Evolutionary conservation across 2,797 vertebrate species (phyloP), one percentile per base, ranked within the genome.

Genomic region (Bradypodion pumilum): DNA sequence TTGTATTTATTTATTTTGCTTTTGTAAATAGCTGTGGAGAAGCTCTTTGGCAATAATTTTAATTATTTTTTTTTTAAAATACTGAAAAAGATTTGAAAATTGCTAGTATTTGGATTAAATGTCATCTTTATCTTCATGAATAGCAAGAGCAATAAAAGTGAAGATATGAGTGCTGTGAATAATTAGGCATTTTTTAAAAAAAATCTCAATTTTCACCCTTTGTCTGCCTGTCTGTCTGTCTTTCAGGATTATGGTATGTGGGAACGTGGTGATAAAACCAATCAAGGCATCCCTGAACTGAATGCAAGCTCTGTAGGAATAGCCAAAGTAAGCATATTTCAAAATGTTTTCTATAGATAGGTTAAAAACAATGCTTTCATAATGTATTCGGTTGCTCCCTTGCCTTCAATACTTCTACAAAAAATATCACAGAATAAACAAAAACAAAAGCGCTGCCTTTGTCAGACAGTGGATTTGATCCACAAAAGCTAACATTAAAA

Each of bases 211-310:
- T 56, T 19, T 56, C 16, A 52, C 16, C 49, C 4, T 66, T 52
- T 52, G 44, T 72, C 23, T 37, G 68, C 21, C 4, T 23, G 10
- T 0, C 85, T 29, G 83, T 85, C 37, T 82, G 86, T 81, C 70
- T 88, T 84, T 52, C 88, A 99, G 99, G 99, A 99, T 95, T 99
- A 98, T 94, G 98, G 99, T 82, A 99, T 99, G 97, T 99, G 99
- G 99, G 99, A 99, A 91, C 96, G 99, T 92, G 99, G 99, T 66
- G 99, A 99, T 94, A 99, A 99, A 94, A 99, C 98, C 59, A 99
- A 99, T 91, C 98, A 99, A 90, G 99, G 99, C 85, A 98, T 99
- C 88, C 97, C 99, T 0, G 99, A 99, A 93, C 95, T 99, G 82
- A 99, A 99, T 0, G 98, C 96, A 0, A 99, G 99, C 95, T 99